phyloP scores from a whole-genome alignment of 1,140 invertebrate species.

The Campoletis sonorensis region DNA sequence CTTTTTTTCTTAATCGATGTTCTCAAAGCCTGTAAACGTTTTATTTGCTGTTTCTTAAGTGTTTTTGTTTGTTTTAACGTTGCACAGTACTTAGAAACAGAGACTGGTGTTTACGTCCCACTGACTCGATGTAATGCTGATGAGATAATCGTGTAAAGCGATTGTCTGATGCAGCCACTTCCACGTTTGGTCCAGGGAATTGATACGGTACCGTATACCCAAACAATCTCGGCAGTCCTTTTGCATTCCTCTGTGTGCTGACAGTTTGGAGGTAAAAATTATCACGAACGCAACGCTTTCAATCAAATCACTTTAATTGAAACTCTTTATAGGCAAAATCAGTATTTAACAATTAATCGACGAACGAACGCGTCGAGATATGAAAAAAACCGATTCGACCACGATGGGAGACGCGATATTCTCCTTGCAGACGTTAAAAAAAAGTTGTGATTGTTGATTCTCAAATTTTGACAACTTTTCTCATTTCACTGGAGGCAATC shows the following conservation, averaged over 20 bases:
- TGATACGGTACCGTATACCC: constrained; percentile 89
- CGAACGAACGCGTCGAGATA: neutral
- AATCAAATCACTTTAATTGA: constrained; percentile 18
- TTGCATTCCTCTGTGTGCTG: constrained; percentile 87
- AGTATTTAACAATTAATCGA: too few species aligned
- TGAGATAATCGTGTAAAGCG: constrained; percentile 89
- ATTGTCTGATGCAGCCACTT: constrained; percentile 95
- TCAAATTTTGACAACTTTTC: too few species aligned
- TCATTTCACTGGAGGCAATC: neutral
- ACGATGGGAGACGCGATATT: too few species aligned
- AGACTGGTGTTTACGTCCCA: constrained; percentile 76
- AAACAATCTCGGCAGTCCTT: constrained; percentile 89
- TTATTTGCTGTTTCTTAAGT: neutral
- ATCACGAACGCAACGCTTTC: constrained; percentile 18
- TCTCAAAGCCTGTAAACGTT: neutral
- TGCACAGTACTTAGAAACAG: constrained; percentile 58
- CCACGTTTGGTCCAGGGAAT: constrained; percentile 91
- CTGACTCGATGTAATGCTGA: constrained; percentile 85
- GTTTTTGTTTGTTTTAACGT: constrained; percentile 39
- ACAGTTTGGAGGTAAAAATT: constrained; percentile 77
- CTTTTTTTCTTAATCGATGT: too few species aligned
- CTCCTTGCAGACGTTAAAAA: too few species aligned
- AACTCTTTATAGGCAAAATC: neutral
- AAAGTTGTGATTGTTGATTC: too few species aligned
- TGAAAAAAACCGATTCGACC: neutral